A percentile compares a stretch with the other conserved stretches of the same genome.
These are phyloP conservation scores for Apamea sordens DNA, from an alignment of 2,888 invertebrate genomes.

Conservation along the genomic window DNA sequence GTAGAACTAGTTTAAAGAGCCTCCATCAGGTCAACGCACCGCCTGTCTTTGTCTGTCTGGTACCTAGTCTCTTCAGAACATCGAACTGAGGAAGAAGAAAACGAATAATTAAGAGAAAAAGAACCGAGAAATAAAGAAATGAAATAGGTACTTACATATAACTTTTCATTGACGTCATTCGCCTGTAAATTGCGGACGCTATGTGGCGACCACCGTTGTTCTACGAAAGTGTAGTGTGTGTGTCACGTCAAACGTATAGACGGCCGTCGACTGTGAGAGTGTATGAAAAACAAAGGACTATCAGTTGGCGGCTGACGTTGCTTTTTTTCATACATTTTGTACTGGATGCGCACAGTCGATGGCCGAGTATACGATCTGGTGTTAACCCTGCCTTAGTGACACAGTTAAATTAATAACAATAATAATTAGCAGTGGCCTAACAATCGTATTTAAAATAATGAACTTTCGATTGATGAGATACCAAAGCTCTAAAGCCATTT, in stretches of 20 bases:
- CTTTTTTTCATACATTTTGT: not conserved
- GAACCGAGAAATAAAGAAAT: not conserved
- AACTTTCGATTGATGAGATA: too few relatives aligned
- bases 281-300: not conserved
- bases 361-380: too few relatives aligned
- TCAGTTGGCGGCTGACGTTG: not conserved
- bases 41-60: not conserved
- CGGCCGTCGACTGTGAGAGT: not conserved
- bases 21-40: not conserved
- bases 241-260: not conserved
- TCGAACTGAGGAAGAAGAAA: not conserved
- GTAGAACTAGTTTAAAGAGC: slow-evolving; percentile 23
- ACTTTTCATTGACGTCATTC: not conserved
- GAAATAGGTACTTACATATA: not conserved
- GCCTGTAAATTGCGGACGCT: not conserved
- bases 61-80: not conserved
- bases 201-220: not conserved
- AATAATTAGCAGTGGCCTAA: not conserved
- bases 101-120: too few relatives aligned
- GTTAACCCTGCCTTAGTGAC: too few relatives aligned
- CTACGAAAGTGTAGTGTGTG: not conserved
- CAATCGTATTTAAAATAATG: not conserved
- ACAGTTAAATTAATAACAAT: not conserved
- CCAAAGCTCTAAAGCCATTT: not conserved
- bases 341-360: not conserved